These are phyloP conservation scores for Pentalonia nigronervosa DNA, from an alignment of 1,140 invertebrate genomes.

Conservation along the genomic window DNA sequence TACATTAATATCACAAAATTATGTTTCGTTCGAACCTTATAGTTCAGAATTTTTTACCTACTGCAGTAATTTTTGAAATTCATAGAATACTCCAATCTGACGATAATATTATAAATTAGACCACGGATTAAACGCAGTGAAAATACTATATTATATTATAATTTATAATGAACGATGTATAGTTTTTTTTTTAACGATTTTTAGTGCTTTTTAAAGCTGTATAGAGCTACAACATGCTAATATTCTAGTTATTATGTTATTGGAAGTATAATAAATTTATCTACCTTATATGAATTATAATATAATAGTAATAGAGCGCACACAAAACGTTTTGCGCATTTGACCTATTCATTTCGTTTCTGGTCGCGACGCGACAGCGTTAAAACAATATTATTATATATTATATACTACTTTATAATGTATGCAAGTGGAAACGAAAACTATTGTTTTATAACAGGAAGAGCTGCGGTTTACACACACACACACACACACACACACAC, in stretches of 20 bases:
- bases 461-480: background rate
- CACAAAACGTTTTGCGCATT: background rate
- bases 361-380: background rate
- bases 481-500: background rate
- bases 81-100: too few species aligned
- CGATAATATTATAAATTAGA: too few species aligned
- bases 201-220: too few species aligned
- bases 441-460: background rate
- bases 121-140: too few species aligned
- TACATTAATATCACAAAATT: too few species aligned
- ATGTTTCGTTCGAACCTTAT: too few species aligned
- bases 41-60: too few species aligned
- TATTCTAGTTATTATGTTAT: background rate
- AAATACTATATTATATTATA: too few species aligned
- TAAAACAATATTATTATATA: background rate
- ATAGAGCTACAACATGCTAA: too few species aligned
- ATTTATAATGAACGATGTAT: too few species aligned
- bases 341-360: background rate
- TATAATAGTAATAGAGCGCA: background rate
- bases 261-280: background rate
- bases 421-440: background rate
- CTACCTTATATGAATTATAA: background rate
- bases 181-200: too few species aligned
- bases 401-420: background rate
- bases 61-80: too few species aligned